Base-by-base conservation (phyloP, 2,888 invertebrate species). In the Leptogaster cylindrica region DNA sequence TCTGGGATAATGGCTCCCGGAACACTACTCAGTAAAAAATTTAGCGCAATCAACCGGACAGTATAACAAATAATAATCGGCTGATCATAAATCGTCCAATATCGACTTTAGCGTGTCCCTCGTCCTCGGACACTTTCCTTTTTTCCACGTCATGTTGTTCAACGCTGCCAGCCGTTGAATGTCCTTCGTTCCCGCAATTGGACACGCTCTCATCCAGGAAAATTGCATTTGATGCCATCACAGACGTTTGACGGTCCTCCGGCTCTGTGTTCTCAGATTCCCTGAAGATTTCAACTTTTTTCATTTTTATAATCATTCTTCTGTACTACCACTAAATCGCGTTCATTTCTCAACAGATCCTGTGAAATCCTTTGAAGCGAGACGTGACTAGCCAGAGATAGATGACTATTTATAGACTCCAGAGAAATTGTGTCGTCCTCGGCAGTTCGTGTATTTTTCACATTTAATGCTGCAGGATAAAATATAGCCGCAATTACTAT, bases 1-100 rank as follows among this genome's bases (percentile, higher is more conserved):
- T 96, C 96, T 1, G 90, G 82, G 71, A 91, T 87, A 51, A 89
- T 76, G 2, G 84, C 82, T 4, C 87, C 86, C 25, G 81, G 77
- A 55, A 73, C 73, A 2, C 80, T 80, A 28, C 73, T 74, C n/a
- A 81, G 74, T 55, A 81, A 71, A 70, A 81, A 81, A 28, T 78
- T 77, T 2, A 78, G 78, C 7, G 77, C 74, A 16, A 81, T 74
- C 50, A 81, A 70, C 16, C 81, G 78, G 14, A 76, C 74, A 18
- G 80, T 80, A 52, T 80, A 81, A 66, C 75, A 75, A n/a, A 81
- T 70, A n/a, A n/a, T n/a, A 33, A 81, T 68, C 7, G 77, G 72
- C 72, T 81, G 81, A 58, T 81, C 80, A 64, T 76, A 75, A 58
- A 80, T 76, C 28, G 75, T 76, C 58, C 81, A 44, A 44, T 16